Base-by-base conservation (phyloP, 2,113 vertebrate species). In the Gallinago jamesoni region DNA sequence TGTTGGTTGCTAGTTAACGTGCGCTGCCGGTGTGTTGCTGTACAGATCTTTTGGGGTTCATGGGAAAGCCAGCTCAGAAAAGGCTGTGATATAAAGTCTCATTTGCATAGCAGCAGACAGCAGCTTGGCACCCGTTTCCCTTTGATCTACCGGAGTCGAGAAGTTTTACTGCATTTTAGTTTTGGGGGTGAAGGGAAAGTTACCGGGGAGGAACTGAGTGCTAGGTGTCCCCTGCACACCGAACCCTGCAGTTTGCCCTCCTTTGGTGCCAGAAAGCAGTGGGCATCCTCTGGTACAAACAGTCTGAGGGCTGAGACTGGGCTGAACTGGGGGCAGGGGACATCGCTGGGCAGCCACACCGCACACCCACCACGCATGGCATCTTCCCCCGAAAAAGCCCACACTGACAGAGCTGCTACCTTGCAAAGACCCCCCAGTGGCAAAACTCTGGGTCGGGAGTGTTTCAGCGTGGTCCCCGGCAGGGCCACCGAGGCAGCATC, bases 21-120 rank as follows among this genome's bases (percentile, higher is more conserved):
- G 67, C 35, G 19, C 45, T 5, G 31, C 41, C 7, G 12, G 31
- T 35, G 67, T 35, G 81, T 10, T 45, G 64, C 72, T 76, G 50
- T 33, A 85, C 66, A 85, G n/a, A 68, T 72, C 62, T 94, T 89
- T 48, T 48, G 67, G 62, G 90, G 89, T 85, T 95, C 91, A 55
- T 50, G 77, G 77, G 81, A 96, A 96, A 83, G 90, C 69, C 63
- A 66, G 68, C 50, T 92, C 56, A 31, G 75, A 89, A 90, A 86
- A 94, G 39, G 62, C 64, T 4, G 5, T 15, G 73, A 64, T 48
- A 63, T 6, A 27, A 94, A 85, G 47, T 24, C 52, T 93, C 30
- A 89, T 96, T 95, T 96, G 68, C 78, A 80, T 81, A 94, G 84
- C 1, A 85, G 84, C 81, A 95, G 39, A 59, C 75, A 79, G 89